Evolutionary conservation across 1,140 invertebrate genomes (phyloP).

Genomic region (Cephus cinctus): DNA sequence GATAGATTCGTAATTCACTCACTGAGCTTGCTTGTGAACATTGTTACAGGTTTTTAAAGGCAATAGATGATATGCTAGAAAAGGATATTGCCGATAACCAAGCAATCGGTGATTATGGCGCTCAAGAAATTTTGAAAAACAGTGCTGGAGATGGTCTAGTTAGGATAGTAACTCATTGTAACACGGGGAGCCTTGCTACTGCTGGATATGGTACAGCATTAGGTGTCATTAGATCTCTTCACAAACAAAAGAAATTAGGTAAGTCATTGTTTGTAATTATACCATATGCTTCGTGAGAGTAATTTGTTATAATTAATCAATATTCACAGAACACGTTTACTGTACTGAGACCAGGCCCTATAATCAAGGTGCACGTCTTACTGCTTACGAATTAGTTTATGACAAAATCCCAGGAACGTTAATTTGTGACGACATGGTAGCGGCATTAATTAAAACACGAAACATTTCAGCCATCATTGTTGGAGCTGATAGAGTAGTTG

Average conservation of each 20-base stretch:
- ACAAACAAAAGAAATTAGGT: slow-evolving; percentile 73
- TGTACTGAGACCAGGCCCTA: slow-evolving; percentile 98
- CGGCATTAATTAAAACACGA: slow-evolving; percentile 81
- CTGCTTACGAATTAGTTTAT: slow-evolving; percentile 92
- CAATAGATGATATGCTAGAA: slow-evolving; percentile 77
- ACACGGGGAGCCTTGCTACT: slow-evolving; percentile 96
- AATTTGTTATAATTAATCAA: slow-evolving; percentile 10
- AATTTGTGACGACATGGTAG: slow-evolving; percentile 95
- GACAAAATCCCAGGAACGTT: slow-evolving; percentile 92
- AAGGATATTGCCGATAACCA: slow-evolving; percentile 87
- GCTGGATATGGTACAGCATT: slow-evolving; percentile 96
- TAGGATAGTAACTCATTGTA: slow-evolving; percentile 91
- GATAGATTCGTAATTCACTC: too few species aligned
- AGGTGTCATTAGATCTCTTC: slow-evolving; percentile 86
- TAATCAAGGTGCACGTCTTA: slow-evolving; percentile 94
- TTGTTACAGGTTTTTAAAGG: slow-evolving; percentile 67
- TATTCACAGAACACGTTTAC: slow-evolving; percentile 77
- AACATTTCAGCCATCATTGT: slow-evolving; percentile 79
- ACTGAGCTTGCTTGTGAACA: slow-evolving; percentile 11
- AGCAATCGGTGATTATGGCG: slow-evolving; percentile 80
- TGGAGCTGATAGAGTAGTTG: slow-evolving; percentile 86
- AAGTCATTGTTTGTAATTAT: slow-evolving; percentile 28
- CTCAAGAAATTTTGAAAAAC: slow-evolving; percentile 68
- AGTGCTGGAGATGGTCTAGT: slow-evolving; percentile 60
- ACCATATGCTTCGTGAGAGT: background rate